Base-by-base conservation (phyloP, 2,797 vertebrate genomes). In the Typhlichthys subterraneus region DNA sequence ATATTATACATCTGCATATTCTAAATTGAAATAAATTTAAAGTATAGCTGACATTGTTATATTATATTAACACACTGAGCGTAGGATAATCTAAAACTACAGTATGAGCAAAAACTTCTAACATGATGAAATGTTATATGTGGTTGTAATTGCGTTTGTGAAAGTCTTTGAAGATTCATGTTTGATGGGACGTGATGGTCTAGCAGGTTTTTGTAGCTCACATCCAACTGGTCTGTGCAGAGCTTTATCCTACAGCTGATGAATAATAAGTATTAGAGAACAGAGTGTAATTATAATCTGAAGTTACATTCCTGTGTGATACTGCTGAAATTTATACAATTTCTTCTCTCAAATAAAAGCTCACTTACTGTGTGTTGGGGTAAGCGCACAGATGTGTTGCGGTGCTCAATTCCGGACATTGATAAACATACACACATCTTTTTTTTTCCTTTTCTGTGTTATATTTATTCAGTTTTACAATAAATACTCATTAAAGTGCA, bases 401-500 rank as follows among this genome's bases (percentile, higher is more conserved):
- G 6, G 33, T 42, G 38, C 38, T 42, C 38, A 42, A 42, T 42
- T 42, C 38, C 38, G 38, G 38, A 42, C 38, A 42, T 29, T 42
- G 13, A 52, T 17, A 59, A 12, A 54, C 33, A 14, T n/a, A 70
- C 23, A 31, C 51, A 60, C 50, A 29, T 4, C 0, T 11, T 58
- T 65, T 57, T 29, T 50, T 75, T 74, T 38, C 12, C 69, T 77
- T 67, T 59, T 73, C 70, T 70, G 73, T 42, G 29, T 72, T 63
- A 8, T 79, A 60, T 91, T 85, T 89, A 83, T 87, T 87, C 68
- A 61, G 70, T 86, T 74, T 80, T 83, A 86, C 87, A 92, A 92
- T 91, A 92, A 87, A 93, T 92, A 92, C 76, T 88, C 77, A 87
- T 86, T 90, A 89, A 93, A 94, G 91, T 94, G 92, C 93, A 92